Evolutionary conservation across 2,797 vertebrate genomes (phyloP).

Genomic region (Falco concolor): DNA sequence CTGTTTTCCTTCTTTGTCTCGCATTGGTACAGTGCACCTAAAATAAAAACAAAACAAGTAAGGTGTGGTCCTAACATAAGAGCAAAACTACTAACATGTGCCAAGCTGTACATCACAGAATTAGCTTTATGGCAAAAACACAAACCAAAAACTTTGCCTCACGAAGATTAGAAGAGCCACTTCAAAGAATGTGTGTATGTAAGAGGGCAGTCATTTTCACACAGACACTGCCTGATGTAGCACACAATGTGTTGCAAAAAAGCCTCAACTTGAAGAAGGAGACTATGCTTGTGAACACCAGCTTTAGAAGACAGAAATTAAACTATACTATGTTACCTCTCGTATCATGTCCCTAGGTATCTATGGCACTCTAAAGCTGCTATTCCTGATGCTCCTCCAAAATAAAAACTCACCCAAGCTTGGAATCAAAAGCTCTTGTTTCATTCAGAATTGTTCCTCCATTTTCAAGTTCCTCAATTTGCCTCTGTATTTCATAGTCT

Average conservation of each 20-base stretch:
- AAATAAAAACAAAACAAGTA: background rate
- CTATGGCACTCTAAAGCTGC: background rate
- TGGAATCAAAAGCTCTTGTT: conserved; percentile 92
- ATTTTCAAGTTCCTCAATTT: conserved; percentile 83
- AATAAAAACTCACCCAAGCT: conserved; percentile 84
- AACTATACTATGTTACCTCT: background rate
- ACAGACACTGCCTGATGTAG: background rate
- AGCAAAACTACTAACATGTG: background rate
- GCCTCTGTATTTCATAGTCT: conserved; percentile 97
- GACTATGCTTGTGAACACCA: background rate
- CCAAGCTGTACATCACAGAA: background rate
- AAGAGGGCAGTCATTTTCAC: background rate
- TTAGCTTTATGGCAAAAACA: background rate
- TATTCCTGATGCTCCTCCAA: background rate
- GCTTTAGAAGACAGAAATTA: background rate
- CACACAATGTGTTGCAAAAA: background rate
- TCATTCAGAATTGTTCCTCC: conserved; percentile 89
- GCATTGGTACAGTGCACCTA: conserved; percentile 89
- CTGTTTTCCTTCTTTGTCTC: conserved; percentile 97
- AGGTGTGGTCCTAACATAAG: conserved; percentile 63
- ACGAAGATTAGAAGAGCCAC: background rate
- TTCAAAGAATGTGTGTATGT: background rate
- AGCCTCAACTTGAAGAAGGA: background rate
- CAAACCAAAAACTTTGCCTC: background rate
- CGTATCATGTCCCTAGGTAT: background rate